Evolutionary conservation across 2,888 invertebrate genomes (phyloP), one percentile per base, ranked within the genome.

Genomic region (Tetramorium bicarinatum): DNA sequence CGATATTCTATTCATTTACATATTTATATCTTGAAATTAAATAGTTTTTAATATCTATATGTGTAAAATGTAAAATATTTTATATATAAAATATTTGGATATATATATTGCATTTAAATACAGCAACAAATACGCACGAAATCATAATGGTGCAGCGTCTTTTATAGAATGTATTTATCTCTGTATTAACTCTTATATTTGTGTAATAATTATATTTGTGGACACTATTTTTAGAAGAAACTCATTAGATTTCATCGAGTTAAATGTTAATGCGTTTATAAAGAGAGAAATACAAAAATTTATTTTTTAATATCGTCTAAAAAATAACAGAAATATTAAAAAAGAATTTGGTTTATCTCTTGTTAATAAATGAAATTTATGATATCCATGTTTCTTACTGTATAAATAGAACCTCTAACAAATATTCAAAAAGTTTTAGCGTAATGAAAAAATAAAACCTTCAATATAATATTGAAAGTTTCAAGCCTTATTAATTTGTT

Each of bases 151-250:
- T 67, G n/a, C 67, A 56, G n/a, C 15, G 21, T 38, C 3, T 77
- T 67, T 77, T 77, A 67, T 77, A 77, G 21, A 52, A 64, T 52
- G 15, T 76, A 77, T 56, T 67, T 44, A 66, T 76, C 66, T 77
- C n/a, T 67, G 25, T 76, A 52, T 54, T 21, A 54, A 66, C 38
- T 54, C 25, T 54, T 41, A 54, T 54, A 69, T 52, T 38, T 38
- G 29, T 74, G 25, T 44, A 61, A 61, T 34, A 61, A 15, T 29
- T 75, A 62, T 34, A 75, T 3, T 52, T 13, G 41, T 15, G 29
- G 13, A 76, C 4, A 64, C 6, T 76, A 64, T 52, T 76, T 76
- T 76, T 76, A 64, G 38, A 76, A 18, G 6, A 2, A 54, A 56
- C 18, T 21, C 41, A 41, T 52, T 18, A 54, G n/a, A 76, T 11